Evolutionary conservation across 2,888 invertebrate species (phyloP), one percentile per base, ranked within the genome.

Genomic region (Gastrophysa polygoni): DNA sequence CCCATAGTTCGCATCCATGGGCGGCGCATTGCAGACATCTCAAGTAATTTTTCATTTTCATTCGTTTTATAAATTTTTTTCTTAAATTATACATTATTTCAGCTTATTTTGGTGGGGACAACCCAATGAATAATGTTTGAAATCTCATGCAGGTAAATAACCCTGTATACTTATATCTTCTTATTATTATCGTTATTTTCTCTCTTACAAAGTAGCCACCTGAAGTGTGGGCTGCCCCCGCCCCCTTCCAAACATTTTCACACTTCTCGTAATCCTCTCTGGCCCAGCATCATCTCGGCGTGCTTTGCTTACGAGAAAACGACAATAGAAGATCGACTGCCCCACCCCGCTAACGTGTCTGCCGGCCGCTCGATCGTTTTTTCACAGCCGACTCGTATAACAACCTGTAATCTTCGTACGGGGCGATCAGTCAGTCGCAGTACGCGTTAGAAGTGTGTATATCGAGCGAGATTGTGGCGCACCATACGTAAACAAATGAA

Each of bases 321-420:
- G 73, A 75, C 77, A 77, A 77, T 76, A 76, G 75, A 61, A 64
- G 54, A 57, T 63, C 59, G 63, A 66, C 67, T 63, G 64, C 66
- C 71, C 72, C 69, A 71, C 69, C 72, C 70, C 66, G 62, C 70
- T 66, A 62, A 66, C 68, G 70, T 69, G 70, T 71, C 69, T 68
- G 57, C 51, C 43, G 58, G 57, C 51, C 43, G 58, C 68, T 72
- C 72, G 77, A 73, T 73, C 75, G 77, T 79, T 78, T 79, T 79
- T 79, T 78, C 78, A 78, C 77, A 75, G 77, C 61, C 52, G 69
- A 73, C 77, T 24, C 24, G 24, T 79, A 79, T 79, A 80, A 80
- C 80, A 80, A 80, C 80, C 80, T 80, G 80, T 80, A 78, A 78
- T 79, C 78, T 76, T 70, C 70, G 68, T 61, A 70, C 69, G 72